phyloP scores from a whole-genome alignment of 2,888 invertebrate species.

The Pristionchus maxplancki region DNA sequence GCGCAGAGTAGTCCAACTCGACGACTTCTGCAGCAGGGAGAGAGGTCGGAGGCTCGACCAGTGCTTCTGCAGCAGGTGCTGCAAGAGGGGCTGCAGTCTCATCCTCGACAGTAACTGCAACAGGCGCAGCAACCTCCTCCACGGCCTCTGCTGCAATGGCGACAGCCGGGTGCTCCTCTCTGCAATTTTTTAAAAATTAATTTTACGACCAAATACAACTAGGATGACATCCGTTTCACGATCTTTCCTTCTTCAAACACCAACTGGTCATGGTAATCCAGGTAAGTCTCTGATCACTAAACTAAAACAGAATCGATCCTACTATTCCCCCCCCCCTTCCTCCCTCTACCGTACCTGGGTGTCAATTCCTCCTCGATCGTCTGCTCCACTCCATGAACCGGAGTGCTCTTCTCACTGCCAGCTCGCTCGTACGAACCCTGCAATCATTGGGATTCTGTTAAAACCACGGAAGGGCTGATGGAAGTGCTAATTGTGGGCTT shows the following conservation, averaged over 20 bases:
- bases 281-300: neutral
- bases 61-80: neutral
- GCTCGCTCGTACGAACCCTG: slow-evolving; percentile 48
- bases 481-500: too few species aligned
- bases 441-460: neutral
- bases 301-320: too few species aligned
- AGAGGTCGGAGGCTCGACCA: neutral
- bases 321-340: neutral
- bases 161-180: slow-evolving; percentile 22
- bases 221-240: neutral
- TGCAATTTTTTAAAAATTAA: neutral
- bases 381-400: slow-evolving; percentile 1
- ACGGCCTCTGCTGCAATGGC: neutral
- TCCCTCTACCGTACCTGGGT: slow-evolving; percentile 28
- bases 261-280: too few species aligned
- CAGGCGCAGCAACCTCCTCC: neutral
- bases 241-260: neutral
- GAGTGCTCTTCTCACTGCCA: slow-evolving; percentile 49
- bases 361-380: slow-evolving; percentile 27
- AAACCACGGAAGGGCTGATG: too few species aligned
- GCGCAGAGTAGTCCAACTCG: neutral
- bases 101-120: neutral
- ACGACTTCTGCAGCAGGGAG: neutral
- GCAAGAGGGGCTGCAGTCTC: neutral
- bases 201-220: too few species aligned